phyloP scores from a whole-genome alignment of 2,797 vertebrate species.

The Chrysocyon brachyurus region DNA sequence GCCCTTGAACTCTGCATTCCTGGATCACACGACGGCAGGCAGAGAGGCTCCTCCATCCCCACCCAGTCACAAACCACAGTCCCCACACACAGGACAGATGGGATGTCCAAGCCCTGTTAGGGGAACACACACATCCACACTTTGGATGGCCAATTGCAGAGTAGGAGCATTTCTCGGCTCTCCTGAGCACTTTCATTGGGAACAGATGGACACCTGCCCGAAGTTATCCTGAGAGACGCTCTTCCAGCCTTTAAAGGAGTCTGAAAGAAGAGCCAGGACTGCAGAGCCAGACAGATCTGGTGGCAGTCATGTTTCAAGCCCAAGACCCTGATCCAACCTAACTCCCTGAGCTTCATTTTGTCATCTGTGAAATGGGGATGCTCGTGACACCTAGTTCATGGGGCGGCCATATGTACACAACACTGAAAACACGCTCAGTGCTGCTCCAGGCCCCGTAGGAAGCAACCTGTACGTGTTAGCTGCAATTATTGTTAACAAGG shows the following conservation, averaged over 20 bases:
- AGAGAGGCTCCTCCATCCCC: background rate
- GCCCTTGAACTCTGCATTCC: background rate
- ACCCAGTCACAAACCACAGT: background rate
- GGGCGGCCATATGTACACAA: rapidly evolving
- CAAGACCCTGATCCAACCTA: background rate
- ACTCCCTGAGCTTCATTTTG: background rate
- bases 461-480: rapidly evolving
- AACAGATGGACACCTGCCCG: background rate
- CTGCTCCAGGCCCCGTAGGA: rapidly evolving
- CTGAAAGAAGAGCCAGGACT: background rate
- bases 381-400: rapidly evolving
- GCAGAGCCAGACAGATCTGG: background rate
- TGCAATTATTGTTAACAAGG: background rate
- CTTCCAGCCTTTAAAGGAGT: background rate
- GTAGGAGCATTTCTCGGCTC: too few species aligned
- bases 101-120: background rate
- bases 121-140: rapidly evolving
- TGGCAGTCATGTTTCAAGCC: background rate
- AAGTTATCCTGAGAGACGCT: background rate
- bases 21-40: background rate
- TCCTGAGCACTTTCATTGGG: background rate
- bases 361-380: background rate
- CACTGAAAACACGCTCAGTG: rapidly evolving
- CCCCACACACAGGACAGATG: rapidly evolving
- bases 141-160: background rate